Percentiles rank a stretch among this genome's conserved stretches.
phyloP scores from a whole-genome alignment of 2,888 invertebrate genomes.

The Eustalomyia histrio region DNA sequence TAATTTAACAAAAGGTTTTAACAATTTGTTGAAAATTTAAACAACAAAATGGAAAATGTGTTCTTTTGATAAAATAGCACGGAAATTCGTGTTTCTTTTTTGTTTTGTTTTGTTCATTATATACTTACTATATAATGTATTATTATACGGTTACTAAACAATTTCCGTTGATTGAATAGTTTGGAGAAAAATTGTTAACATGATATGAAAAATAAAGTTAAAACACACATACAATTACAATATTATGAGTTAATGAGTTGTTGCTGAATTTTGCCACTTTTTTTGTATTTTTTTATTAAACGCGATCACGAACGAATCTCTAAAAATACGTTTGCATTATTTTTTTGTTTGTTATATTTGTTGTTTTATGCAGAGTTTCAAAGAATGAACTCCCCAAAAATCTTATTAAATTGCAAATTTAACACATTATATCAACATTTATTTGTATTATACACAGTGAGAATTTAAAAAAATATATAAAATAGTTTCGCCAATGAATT shows the following conservation, averaged over 20 bases:
- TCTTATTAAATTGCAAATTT: too few relatives aligned
- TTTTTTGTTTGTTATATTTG: slow-evolving; percentile 28
- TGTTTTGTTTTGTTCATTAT: slow-evolving; percentile 18
- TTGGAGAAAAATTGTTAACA: slow-evolving; percentile 25
- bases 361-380: slow-evolving; percentile 26
- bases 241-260: slow-evolving; percentile 33
- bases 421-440: too few relatives aligned
- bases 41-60: slow-evolving; percentile 7
- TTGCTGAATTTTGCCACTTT: slow-evolving; percentile 38
- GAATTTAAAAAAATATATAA: too few relatives aligned
- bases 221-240: slow-evolving; percentile 6
- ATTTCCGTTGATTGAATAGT: slow-evolving; percentile 59
- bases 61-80: slow-evolving; percentile 30
- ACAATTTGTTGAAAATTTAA: neutral
- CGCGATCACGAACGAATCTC: slow-evolving; percentile 49
- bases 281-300: slow-evolving; percentile 17
- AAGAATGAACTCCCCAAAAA: slow-evolving; percentile 32
- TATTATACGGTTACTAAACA: slow-evolving; percentile 57
- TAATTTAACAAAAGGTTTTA: neutral
- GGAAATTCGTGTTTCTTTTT: slow-evolving; percentile 47
- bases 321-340: slow-evolving; percentile 40
- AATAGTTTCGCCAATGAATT: too few relatives aligned
- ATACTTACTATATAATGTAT: too few relatives aligned
- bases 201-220: slow-evolving; percentile 34
- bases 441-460: too few relatives aligned